Percentiles rank a stretch among this genome's conserved stretches.
These are phyloP conservation scores for Centropyge bicolor DNA, from an alignment of 2,797 vertebrate species.

Conservation along the genomic window DNA sequence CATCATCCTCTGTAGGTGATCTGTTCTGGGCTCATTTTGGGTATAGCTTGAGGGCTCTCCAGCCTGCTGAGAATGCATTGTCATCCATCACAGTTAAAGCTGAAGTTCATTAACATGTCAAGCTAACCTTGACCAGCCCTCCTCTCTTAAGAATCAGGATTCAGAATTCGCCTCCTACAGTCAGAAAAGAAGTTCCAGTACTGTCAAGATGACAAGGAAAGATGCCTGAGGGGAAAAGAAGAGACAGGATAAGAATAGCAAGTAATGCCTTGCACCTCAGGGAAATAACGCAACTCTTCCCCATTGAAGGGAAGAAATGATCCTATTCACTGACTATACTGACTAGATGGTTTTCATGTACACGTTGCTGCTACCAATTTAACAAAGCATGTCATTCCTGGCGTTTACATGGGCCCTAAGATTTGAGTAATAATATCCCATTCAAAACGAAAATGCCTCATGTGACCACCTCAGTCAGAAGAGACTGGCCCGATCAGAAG, in stretches of 20 bases:
- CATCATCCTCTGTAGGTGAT: conserved; percentile 57
- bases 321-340: conserved; percentile 46
- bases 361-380: background rate
- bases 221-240: conserved; percentile 71
- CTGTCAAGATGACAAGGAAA: conserved; percentile 82
- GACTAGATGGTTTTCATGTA: conserved; percentile 19
- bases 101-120: conserved; percentile 81
- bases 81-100: conserved; percentile 73
- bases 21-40: conserved; percentile 55
- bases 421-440: too few relatives aligned
- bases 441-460: too few relatives aligned
- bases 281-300: conserved; percentile 65
- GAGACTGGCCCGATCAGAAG: too few relatives aligned
- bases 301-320: conserved; percentile 58
- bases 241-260: conserved; percentile 78
- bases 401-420: too few relatives aligned
- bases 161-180: conserved; percentile 71
- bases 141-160: conserved; percentile 69
- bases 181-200: conserved; percentile 75
- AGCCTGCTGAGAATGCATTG: conserved; percentile 57
- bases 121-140: conserved; percentile 80
- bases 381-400: background rate
- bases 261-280: conserved; percentile 65
- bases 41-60: conserved; percentile 56
- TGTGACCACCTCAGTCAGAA: too few relatives aligned